These are phyloP conservation scores for Microctenopoma lineatum DNA, from an alignment of 2,797 vertebrate genomes.

Conservation along the genomic window DNA sequence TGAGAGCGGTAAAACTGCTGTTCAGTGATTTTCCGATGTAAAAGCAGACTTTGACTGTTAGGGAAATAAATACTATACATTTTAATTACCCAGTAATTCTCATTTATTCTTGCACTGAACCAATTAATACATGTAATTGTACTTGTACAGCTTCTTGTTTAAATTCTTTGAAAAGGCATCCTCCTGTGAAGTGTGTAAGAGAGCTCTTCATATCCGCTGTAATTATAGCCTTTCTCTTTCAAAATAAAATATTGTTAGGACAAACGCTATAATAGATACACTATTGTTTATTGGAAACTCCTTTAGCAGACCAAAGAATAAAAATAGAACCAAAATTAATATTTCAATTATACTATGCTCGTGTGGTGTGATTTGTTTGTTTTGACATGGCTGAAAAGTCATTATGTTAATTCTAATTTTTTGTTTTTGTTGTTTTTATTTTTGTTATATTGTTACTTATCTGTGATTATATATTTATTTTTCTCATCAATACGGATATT, in stretches of 20 bases:
- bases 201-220: constrained; percentile 50
- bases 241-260: constrained; percentile 10
- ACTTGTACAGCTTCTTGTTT: constrained; percentile 72
- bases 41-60: constrained; percentile 50
- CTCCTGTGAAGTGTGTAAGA: constrained; percentile 52
- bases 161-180: constrained; percentile 48
- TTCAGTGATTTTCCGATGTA: constrained; percentile 41
- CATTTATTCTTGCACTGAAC: constrained; percentile 68
- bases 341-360: no score
- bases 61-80: constrained; percentile 63
- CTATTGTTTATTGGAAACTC: constrained; percentile 17
- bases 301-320: neutral
- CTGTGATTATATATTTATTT: no score
- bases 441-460: neutral
- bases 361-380: neutral
- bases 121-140: constrained; percentile 79
- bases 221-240: constrained; percentile 38
- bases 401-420: neutral
- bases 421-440: neutral
- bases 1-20: constrained; percentile 31
- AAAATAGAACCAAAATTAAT: neutral
- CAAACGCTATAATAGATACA: neutral
- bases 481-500: no score
- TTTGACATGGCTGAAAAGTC: neutral
- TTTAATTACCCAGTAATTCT: constrained; percentile 72